phyloP scores from a whole-genome alignment of 2,888 invertebrate genomes.

The Tetheella fluctuosa region DNA sequence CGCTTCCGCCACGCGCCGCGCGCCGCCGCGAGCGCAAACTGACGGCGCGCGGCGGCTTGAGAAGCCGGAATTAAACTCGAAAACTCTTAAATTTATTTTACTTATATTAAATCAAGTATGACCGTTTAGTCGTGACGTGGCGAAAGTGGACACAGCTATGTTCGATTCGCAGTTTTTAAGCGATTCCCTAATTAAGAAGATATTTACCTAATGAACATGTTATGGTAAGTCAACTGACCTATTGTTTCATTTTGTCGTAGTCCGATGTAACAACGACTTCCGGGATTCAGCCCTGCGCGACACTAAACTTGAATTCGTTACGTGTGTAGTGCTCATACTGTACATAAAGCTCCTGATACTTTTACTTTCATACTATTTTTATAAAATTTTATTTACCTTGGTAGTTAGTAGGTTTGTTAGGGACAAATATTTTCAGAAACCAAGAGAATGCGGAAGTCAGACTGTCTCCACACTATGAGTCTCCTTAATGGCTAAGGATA shows the following conservation, averaged over 20 bases:
- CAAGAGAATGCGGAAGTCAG: too few species aligned
- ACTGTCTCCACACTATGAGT: too few species aligned
- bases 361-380: slow-evolving; percentile 8
- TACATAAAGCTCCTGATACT: slow-evolving; percentile 42
- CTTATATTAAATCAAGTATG: slow-evolving; percentile 73
- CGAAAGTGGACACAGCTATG: slow-evolving; percentile 44
- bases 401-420: too few species aligned
- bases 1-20: slow-evolving; percentile 69
- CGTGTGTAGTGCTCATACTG: slow-evolving; percentile 62
- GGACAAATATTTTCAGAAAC: too few species aligned
- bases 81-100: slow-evolving; percentile 80
- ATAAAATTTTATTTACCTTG: not conserved
- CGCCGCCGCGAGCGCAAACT: slow-evolving; percentile 70
- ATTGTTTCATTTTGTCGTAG: slow-evolving; percentile 25
- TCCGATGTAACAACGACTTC: slow-evolving; percentile 49
- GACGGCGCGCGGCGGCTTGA: slow-evolving; percentile 69
- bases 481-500: too few species aligned
- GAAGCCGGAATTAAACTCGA: slow-evolving; percentile 75
- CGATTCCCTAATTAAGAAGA: not conserved
- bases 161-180: not conserved
- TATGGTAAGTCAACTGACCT: not conserved
- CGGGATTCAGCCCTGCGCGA: slow-evolving; percentile 61
- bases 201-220: not conserved
- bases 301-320: slow-evolving; percentile 80
- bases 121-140: slow-evolving; percentile 53